Conservation (phyloP, 1,140 invertebrate species). For the Rhagoletis zephyria region DNA sequence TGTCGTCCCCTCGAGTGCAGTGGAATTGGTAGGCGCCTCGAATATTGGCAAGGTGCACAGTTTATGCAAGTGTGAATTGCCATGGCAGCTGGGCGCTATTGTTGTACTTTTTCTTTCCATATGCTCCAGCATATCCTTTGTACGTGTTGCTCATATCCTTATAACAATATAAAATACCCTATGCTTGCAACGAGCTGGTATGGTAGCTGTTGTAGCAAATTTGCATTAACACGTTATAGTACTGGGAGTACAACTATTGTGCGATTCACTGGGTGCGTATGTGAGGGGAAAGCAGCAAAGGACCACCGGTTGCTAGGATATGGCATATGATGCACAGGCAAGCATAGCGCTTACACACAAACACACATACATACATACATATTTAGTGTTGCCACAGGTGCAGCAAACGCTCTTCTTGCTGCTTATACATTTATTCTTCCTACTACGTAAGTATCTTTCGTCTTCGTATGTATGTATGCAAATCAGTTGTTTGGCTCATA, state of each 20-base stretch:
- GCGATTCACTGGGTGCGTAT: background rate
- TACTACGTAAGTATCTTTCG: too few species aligned
- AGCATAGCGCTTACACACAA: background rate
- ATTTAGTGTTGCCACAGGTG: constrained; percentile 32
- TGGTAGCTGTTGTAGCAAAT: constrained; percentile 34
- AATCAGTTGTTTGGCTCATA: constrained; percentile 28
- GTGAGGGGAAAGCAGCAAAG: background rate
- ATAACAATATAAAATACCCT: constrained; percentile 13
- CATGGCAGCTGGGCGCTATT: constrained; percentile 11
- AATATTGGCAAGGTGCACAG: constrained; percentile 1
- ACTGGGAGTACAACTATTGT: background rate
- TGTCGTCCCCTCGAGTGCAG: too few species aligned
- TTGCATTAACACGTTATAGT: constrained; percentile 45
- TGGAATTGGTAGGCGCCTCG: background rate
- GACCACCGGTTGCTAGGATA: constrained; percentile 11
- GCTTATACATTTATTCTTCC: background rate
- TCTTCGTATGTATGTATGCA: background rate
- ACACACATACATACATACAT: background rate
- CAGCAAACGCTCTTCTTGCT: constrained; percentile 22
- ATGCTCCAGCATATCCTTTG: background rate
- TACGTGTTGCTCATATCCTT: constrained; percentile 30
- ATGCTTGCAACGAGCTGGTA: background rate
- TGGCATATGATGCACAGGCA: background rate
- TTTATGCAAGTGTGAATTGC: constrained; percentile 39
- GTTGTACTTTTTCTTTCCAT: background rate